These are phyloP conservation scores for Periphyllus acericola DNA, from an alignment of 2,888 invertebrate genomes.

Conservation along the genomic window DNA sequence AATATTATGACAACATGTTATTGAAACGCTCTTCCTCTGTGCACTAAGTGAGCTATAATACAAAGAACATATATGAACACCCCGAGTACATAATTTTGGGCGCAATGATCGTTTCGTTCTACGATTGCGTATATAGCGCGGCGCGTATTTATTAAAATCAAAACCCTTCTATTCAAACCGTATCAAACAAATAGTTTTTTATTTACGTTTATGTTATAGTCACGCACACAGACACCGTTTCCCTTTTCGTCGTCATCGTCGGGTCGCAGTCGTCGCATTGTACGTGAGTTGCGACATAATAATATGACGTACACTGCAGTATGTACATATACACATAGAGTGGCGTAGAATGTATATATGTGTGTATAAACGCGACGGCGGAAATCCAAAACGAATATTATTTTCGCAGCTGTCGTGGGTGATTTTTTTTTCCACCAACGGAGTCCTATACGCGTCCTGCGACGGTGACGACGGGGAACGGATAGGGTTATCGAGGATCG, in stretches of 20 bases:
- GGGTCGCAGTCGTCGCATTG: neutral
- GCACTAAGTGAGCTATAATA: no score
- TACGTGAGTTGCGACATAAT: constrained; percentile 16
- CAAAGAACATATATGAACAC: neutral
- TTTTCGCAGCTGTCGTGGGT: constrained; percentile 61
- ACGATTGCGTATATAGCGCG: neutral
- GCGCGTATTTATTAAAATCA: constrained; percentile 2
- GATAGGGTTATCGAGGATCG: constrained; percentile 58
- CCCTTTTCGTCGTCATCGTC: constrained; percentile 1
- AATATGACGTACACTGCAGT: neutral
- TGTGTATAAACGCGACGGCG: constrained; percentile 10
- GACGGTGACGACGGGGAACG: neutral
- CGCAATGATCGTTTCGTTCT: constrained; percentile 13
- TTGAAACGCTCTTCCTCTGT: no score
- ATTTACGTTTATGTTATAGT: constrained; percentile 5
- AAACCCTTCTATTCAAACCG: constrained; percentile 21
- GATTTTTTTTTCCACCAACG: constrained; percentile 54
- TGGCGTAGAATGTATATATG: neutral
- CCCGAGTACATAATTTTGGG: neutral
- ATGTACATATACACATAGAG: neutral
- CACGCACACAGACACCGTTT: neutral
- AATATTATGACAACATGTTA: no score
- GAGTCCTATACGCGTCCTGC: constrained; percentile 2
- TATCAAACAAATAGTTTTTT: constrained; percentile 30
- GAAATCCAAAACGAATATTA: constrained; percentile 60